These are phyloP conservation scores for Deladenus siricidicola DNA, from an alignment of 2,888 invertebrate genomes.

Conservation along the genomic window DNA sequence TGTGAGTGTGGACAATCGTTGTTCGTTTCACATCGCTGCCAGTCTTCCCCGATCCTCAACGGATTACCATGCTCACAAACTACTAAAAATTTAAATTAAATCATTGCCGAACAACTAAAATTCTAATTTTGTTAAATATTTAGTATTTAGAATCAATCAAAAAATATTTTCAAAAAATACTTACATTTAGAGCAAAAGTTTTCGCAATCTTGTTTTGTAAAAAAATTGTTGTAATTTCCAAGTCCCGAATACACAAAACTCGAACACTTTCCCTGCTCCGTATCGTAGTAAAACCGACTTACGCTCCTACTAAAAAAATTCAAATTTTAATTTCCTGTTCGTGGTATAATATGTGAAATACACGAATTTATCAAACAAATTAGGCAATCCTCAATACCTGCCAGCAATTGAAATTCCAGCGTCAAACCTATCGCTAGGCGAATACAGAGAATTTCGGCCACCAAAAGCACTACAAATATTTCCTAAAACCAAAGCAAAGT, in stretches of 20 bases:
- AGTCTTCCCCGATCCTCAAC: conserved; percentile 45
- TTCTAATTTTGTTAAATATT: background rate
- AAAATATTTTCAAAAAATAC: background rate
- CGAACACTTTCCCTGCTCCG: conserved; percentile 42
- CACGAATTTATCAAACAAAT: background rate
- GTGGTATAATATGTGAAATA: background rate
- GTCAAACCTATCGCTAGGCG: conserved; percentile 41
- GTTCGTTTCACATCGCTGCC: conserved; percentile 45
- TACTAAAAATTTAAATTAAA: conserved; percentile 26
- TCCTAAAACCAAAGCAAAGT: background rate
- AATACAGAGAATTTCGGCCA: conserved; percentile 33
- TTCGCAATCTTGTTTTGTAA: conserved; percentile 47
- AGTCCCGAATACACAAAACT: conserved; percentile 46
- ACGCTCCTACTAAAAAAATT: conserved; percentile 6
- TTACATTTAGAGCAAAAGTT: conserved; percentile 45
- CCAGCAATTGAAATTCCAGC: conserved; percentile 28
- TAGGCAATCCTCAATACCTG: conserved; percentile 23
- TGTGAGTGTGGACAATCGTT: conserved; percentile 23
- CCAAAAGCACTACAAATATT: conserved; percentile 35
- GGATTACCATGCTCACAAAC: conserved; percentile 49
- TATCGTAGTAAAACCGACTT: conserved; percentile 46
- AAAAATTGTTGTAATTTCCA: conserved; percentile 50
- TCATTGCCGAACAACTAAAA: background rate
- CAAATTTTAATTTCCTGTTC: background rate
- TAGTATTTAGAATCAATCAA: background rate